Percentiles rank a stretch among this genome's conserved stretches.
Evolutionary conservation across 2,797 vertebrate species (phyloP).

Genomic region (Xiphorhynchus erythropygius): DNA sequence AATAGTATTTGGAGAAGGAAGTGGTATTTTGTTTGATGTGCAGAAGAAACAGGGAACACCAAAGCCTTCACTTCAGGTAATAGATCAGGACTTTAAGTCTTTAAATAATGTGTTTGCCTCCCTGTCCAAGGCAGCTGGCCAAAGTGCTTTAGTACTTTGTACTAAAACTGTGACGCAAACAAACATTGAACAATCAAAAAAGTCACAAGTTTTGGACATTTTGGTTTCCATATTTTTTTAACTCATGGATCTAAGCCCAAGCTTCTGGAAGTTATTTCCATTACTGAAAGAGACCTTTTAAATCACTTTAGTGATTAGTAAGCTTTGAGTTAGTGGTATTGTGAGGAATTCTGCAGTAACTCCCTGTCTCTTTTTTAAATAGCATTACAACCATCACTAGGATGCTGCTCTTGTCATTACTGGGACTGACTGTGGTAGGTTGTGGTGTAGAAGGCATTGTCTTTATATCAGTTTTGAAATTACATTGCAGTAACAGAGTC

Average conservation of each 20-base stretch:
- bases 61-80: neutral
- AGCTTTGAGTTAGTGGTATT: neutral
- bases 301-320: neutral
- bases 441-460: neutral
- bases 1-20: fast-evolving
- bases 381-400: neutral
- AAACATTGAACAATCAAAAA: neutral
- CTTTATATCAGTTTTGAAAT: neutral
- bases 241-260: neutral
- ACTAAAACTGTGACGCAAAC: neutral
- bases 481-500: neutral
- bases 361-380: neutral
- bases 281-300: neutral
- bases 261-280: neutral
- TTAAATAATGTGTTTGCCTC: neutral
- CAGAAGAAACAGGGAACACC: neutral
- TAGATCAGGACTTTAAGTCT: neutral
- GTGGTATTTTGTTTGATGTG: neutral
- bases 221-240: neutral
- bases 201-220: neutral
- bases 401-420: neutral
- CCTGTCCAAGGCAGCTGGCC: neutral
- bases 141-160: neutral
- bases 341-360: neutral
- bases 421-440: neutral